Evolutionary conservation across 2,888 invertebrate species (phyloP).

Genomic region (Rhimphoctona megacephalus): DNA sequence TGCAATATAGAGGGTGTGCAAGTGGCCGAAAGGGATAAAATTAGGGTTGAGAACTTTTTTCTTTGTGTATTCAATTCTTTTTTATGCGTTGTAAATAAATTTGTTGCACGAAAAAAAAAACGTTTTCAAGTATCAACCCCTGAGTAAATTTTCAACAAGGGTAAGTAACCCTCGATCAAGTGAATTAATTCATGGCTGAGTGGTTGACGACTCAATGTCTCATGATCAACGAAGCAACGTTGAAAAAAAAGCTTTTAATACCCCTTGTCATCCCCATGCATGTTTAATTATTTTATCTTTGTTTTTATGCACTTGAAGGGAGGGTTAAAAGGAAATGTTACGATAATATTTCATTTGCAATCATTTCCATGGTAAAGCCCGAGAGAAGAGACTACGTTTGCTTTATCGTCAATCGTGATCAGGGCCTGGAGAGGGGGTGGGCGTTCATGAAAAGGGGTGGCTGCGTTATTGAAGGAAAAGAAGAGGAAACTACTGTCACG

Average conservation of each 20-base stretch:
- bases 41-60: background rate
- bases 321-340: conserved; percentile 32
- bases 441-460: background rate
- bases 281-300: conserved; percentile 22
- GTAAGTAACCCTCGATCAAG: background rate
- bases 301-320: background rate
- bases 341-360: conserved; percentile 56
- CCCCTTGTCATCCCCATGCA: background rate
- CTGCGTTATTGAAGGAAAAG: conserved; percentile 3
- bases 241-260: background rate
- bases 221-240: conserved; percentile 34
- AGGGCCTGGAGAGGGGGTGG: conserved; percentile 1
- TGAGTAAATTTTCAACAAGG: background rate
- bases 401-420: conserved; percentile 59
- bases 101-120: background rate
- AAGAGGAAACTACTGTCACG: conserved; percentile 22
- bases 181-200: conserved; percentile 50
- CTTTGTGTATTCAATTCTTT: background rate
- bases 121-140: background rate
- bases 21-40: background rate
- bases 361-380: conserved; percentile 62
- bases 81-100: background rate
- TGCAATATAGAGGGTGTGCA: background rate
- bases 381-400: conserved; percentile 26
- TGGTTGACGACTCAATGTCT: conserved; percentile 19